These are phyloP conservation scores for Oxyruncus cristatus DNA, from an alignment of 2,113 vertebrate species.

Conservation along the genomic window DNA sequence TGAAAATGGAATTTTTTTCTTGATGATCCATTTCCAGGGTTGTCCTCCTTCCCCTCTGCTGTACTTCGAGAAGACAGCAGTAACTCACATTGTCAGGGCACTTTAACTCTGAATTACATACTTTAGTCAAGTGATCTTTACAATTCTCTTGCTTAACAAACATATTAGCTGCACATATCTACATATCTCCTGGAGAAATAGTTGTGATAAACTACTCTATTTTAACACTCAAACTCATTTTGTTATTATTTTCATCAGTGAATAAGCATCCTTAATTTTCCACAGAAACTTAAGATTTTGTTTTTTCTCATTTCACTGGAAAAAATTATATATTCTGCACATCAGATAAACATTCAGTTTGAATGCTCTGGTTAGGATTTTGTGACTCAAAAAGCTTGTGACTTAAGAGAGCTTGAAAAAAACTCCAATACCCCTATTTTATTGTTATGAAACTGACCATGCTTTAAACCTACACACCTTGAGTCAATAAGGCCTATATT, in stretches of 20 bases:
- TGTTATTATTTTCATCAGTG: background rate
- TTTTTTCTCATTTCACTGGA: accelerated
- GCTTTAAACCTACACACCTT: background rate
- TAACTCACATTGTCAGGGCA: background rate
- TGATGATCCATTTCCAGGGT: background rate
- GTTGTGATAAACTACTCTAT: background rate
- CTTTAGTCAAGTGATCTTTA: background rate
- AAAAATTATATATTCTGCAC: background rate
- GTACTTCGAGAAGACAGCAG: background rate
- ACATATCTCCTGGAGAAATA: background rate
- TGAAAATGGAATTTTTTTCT: background rate
- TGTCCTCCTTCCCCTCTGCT: background rate
- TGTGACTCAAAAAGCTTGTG: background rate
- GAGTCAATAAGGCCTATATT: background rate
- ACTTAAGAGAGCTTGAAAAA: background rate
- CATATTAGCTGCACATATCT: background rate
- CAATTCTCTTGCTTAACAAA: background rate
- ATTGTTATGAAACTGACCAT: background rate
- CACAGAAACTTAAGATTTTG: background rate
- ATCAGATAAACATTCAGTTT: background rate
- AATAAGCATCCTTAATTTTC: background rate
- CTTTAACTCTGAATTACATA: background rate
- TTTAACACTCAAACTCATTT: background rate
- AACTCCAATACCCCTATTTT: background rate
- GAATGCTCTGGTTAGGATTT: background rate